Evolutionary conservation across 1,140 invertebrate genomes (phyloP).

Genomic region (Nasonia giraulti): DNA sequence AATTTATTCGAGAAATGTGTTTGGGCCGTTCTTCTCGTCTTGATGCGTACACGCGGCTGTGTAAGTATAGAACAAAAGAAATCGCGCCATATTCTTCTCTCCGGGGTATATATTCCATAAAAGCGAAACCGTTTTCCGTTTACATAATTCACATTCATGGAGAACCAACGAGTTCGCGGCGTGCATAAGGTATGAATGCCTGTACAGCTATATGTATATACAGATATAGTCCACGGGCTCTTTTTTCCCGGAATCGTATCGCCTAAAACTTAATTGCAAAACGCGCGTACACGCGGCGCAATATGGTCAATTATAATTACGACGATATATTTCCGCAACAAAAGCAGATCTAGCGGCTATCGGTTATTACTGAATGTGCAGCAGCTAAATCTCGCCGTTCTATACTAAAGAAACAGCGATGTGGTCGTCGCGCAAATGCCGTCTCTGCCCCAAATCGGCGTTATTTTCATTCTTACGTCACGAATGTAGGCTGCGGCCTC

Average conservation of each 20-base stretch:
- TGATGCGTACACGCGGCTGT: no score
- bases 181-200: background rate
- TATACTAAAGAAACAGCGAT: background rate
- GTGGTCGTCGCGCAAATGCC: background rate
- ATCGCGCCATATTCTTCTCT: background rate
- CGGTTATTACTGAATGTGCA: background rate
- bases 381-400: background rate
- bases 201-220: background rate
- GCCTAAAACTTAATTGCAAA: no score
- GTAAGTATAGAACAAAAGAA: no score
- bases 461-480: slow-evolving; percentile 58
- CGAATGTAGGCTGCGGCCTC: slow-evolving; percentile 54
- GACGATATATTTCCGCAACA: no score
- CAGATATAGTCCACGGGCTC: no score
- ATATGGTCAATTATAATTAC: no score
- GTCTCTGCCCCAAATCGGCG: slow-evolving; percentile 24
- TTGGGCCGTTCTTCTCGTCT: no score
- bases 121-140: background rate
- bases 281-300: no score
- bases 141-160: background rate
- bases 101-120: background rate
- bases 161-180: background rate
- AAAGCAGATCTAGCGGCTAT: background rate
- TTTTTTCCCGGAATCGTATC: no score
- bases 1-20: slow-evolving; percentile 19